Base-by-base conservation (phyloP, 2,113 vertebrate genomes). In the Mobula hypostoma region DNA sequence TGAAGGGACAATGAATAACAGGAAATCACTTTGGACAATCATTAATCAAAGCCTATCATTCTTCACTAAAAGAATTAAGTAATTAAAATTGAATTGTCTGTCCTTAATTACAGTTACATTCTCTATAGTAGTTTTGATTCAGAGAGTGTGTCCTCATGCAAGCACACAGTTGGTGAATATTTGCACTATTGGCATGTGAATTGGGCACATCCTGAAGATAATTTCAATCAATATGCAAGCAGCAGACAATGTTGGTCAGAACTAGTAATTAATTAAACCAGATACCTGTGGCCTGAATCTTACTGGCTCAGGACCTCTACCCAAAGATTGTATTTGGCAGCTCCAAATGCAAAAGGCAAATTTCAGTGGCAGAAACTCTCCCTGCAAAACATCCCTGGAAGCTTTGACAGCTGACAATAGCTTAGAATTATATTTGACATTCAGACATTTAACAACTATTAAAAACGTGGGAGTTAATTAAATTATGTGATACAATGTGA, bases 1-100 rank as follows among this genome's bases (percentile, higher is more conserved):
- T 93, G 91, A 93, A 93, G 36, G 36, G 70, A 93, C 70, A 93
- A 76, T 74, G 91, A 93, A 93, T 93, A 74, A 93, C 91, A 93
- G 91, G 91, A 93, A 93, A 93, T 76, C 68, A 93, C 74, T 93
- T 93, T 93, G 70, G 70, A 72, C 91, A 90, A 90, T 90, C 85
- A 90, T 90, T 90, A 90, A 66, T 90, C 85, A 90, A 66, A 66
- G 21, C 70, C 36, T 27, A 27, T 93, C 40, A n/a, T 76, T 32
- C 3, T 40, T 76, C 91, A 93, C 68, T 29, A 56, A 74, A 24
- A 93, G 91, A 93, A 93, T 56, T 40, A 74, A 93, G 91, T 93
- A 24, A 93, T 93, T 93, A 93, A 93, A 93, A 76, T 66, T 93
- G 91, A 93, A 76, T 93, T 93, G 91, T 14, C 12, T 3, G 70